Evolutionary conservation across 1,140 invertebrate species (phyloP).

Genomic region (Drosophila triauraria): DNA sequence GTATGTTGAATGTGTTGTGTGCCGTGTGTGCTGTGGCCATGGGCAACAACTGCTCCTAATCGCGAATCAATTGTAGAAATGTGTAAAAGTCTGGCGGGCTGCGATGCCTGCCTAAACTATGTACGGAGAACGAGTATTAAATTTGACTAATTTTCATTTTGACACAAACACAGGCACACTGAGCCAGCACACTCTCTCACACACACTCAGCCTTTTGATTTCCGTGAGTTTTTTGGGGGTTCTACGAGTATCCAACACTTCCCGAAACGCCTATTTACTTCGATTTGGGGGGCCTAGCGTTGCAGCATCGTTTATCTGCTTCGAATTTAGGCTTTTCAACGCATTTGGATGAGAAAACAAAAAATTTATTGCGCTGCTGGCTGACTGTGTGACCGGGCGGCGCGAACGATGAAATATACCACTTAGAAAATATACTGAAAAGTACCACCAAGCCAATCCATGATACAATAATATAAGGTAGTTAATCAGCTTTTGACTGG

Average conservation of each 20-base stretch:
- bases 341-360: conserved; percentile 37
- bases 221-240: neutral
- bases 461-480: no score
- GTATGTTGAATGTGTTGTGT: conserved; percentile 14
- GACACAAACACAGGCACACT: conserved; percentile 56
- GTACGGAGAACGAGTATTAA: conserved; percentile 20
- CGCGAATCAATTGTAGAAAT: conserved; percentile 18
- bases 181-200: conserved; percentile 38
- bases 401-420: neutral
- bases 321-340: conserved; percentile 12
- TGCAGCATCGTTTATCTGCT: conserved; percentile 40
- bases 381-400: conserved; percentile 5
- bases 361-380: conserved; percentile 50
- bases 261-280: conserved; percentile 9
- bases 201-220: conserved; percentile 13
- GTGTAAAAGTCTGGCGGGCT: conserved; percentile 24
- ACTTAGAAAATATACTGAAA: neutral
- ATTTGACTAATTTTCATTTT: conserved; percentile 58
- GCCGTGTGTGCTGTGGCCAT: conserved; percentile 11
- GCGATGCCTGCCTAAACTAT: conserved; percentile 31
- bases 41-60: conserved; percentile 1
- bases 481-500: no score
- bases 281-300: conserved; percentile 17
- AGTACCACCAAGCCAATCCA: no score
- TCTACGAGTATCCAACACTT: neutral